Conservation (phyloP, 2,888 invertebrate genomes). For the Temnothorax unifasciatus region DNA sequence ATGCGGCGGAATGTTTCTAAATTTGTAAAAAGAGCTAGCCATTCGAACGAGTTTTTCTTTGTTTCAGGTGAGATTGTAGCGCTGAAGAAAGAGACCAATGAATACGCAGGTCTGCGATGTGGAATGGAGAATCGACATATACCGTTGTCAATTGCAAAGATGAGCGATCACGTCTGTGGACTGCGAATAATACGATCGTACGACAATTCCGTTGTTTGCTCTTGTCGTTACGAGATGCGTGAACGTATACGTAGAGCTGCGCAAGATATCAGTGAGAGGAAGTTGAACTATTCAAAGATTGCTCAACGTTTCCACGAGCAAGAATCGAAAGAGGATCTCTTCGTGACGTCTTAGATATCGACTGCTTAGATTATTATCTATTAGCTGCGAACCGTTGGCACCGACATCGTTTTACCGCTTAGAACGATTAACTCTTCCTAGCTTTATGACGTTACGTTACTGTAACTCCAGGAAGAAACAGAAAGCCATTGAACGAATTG, state of each 20-base stretch:
- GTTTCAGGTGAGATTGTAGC: slow-evolving; percentile 66
- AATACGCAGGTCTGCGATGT: slow-evolving; percentile 53
- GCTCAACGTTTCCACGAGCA: slow-evolving; percentile 9
- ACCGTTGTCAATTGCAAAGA: slow-evolving; percentile 43
- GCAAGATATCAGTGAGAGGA: not conserved
- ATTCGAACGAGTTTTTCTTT: not conserved
- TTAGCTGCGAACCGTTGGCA: slow-evolving; percentile 5
- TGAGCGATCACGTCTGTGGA: slow-evolving; percentile 14
- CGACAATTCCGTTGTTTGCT: slow-evolving; percentile 53
- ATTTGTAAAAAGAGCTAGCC: not conserved
- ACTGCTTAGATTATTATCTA: slow-evolving; percentile 17
- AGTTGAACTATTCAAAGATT: not conserved
- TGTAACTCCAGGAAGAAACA: not conserved
- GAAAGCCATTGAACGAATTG: not conserved
- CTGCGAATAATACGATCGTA: slow-evolving; percentile 44
- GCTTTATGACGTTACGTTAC: slow-evolving; percentile 2
- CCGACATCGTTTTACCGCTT: slow-evolving; percentile 4
- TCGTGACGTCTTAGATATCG: not conserved
- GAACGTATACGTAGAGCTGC: slow-evolving; percentile 13
- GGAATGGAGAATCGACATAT: slow-evolving; percentile 50
- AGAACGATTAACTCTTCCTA: slow-evolving; percentile 20
- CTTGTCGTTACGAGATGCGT: slow-evolving; percentile 21
- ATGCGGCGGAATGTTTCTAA: not conserved
- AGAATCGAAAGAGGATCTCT: slow-evolving; percentile 45
- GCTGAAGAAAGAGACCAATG: slow-evolving; percentile 50